Base-by-base conservation (phyloP, 2,113 vertebrate genomes). In the Typhlomys cinereus region DNA sequence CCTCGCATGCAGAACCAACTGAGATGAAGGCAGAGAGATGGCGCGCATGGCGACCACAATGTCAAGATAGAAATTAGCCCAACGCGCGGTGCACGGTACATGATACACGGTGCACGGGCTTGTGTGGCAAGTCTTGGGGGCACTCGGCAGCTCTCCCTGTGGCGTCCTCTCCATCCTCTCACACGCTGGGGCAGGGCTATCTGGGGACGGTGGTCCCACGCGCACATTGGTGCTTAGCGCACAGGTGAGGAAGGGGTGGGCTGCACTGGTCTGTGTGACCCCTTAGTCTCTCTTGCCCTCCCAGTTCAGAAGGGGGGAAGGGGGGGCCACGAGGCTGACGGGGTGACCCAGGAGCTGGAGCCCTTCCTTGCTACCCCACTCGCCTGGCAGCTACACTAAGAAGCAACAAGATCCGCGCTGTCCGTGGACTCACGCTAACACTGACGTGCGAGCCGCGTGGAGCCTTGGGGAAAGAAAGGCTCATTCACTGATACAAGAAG, bases 291-390 rank as follows among this genome's bases (percentile, higher is more conserved):
- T 83, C 12, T 5, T 31, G 21, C 2, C 29, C 36, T 31, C 31
- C 14, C 5, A 59, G 1, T n/a, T 54, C 48, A 50, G n/a, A n/a
- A n/a, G 17, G 14, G 27, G n/a, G 46, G 46, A 70, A 69, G 15
- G 27, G 29, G 79, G 8, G 2, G 27, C 5, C 27, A n/a, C 13
- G 34, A 57, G 70, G 52, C 46, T 25, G 7, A 62, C 14, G 34
- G 27, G 39, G 21, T 66, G 3, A 9, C 44, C 81, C 41, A 29
- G 66, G 44, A 54, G 25, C 29, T 36, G 29, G 59, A 70, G 2
- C 3, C 2, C 36, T 27, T 14, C 3, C 25, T 8, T 11, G 1
- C 6, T 7, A 15, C 0, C 7, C 27, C 17, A 36, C 11, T 21
- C 23, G 18, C 7, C 41, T 23, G 18, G 5, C 15, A 39, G 7